Percentiles rank a stretch among this genome's conserved stretches.
Conservation (phyloP, 2,113 vertebrate species). For the Meleagris gallopavo region DNA sequence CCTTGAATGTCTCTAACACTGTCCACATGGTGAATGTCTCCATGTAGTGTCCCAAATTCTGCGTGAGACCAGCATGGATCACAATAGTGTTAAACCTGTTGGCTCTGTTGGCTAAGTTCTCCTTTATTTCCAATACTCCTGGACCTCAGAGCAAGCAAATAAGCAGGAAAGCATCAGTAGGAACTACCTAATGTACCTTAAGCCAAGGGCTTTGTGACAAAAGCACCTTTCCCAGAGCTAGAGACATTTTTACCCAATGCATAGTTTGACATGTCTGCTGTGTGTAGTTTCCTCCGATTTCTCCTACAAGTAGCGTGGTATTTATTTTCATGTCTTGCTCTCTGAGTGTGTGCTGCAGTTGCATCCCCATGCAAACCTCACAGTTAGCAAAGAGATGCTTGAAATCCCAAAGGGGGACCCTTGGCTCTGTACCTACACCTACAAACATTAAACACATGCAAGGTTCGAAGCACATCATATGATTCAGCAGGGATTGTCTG, state of each 20-base stretch:
- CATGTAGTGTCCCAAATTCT: accelerated
- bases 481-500: background rate
- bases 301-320: background rate
- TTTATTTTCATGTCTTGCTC: background rate
- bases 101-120: background rate
- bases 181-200: background rate
- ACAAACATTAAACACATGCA: accelerated
- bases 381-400: background rate
- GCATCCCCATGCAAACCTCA: accelerated
- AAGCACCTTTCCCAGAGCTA: background rate
- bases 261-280: background rate
- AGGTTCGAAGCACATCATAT: background rate
- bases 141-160: background rate
- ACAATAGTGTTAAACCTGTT: background rate
- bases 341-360: accelerated
- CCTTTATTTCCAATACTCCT: background rate
- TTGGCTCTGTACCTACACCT: background rate
- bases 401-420: background rate
- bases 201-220: background rate
- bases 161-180: background rate
- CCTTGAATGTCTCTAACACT: too few species aligned
- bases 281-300: background rate
- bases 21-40: background rate
- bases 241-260: background rate
- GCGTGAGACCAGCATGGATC: accelerated